phyloP scores from a whole-genome alignment of 2,797 vertebrate genomes.

The Mus spretus region DNA sequence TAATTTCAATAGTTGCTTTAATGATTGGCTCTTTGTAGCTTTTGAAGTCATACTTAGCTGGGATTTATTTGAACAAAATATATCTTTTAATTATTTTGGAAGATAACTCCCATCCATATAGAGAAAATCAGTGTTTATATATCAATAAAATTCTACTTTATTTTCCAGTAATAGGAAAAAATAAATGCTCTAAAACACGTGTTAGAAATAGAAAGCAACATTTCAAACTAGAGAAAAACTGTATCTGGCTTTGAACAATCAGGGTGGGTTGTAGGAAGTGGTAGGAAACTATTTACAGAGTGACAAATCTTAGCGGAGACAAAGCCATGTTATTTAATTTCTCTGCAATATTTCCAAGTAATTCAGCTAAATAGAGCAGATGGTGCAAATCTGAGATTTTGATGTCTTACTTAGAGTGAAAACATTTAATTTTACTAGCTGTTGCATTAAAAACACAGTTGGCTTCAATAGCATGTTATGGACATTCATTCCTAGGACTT shows the following conservation, averaged over 20 bases:
- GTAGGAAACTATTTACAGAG: constrained; percentile 7
- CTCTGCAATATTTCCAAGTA: background rate
- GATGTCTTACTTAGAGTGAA: background rate
- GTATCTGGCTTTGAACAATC: background rate
- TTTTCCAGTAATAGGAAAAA: background rate
- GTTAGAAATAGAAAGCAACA: background rate
- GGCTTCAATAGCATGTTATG: background rate
- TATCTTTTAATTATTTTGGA: background rate
- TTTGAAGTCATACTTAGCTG: background rate
- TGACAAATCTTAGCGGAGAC: background rate
- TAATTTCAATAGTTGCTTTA: background rate
- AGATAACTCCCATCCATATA: background rate
- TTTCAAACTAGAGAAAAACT: background rate
- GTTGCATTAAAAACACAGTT: background rate
- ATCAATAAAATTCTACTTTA: background rate
- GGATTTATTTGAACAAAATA: background rate
- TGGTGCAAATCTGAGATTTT: background rate
- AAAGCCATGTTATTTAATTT: constrained; percentile 2
- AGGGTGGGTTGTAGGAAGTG: background rate
- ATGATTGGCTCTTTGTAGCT: background rate
- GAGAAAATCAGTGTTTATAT: background rate
- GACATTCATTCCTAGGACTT: background rate
- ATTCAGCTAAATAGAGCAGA: background rate
- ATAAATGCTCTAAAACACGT: background rate
- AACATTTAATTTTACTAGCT: background rate